phyloP scores from a whole-genome alignment of 2,888 invertebrate species.

The Drosophila picticornis region DNA sequence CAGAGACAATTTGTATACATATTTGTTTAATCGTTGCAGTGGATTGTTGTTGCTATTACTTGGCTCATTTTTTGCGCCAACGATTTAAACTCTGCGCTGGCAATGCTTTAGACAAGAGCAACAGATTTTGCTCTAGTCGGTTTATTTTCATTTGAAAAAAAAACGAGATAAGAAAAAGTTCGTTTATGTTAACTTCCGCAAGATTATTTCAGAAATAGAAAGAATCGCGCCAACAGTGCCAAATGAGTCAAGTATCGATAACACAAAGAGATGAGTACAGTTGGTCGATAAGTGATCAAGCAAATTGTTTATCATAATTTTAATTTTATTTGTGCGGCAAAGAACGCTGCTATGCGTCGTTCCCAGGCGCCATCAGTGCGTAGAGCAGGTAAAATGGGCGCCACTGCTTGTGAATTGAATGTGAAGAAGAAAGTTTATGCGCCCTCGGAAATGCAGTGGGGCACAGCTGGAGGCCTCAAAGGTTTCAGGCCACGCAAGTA shows the following conservation, averaged over 20 bases:
- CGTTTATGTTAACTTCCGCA: neutral
- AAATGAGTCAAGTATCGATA: constrained; percentile 7
- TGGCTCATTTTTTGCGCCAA: constrained; percentile 11
- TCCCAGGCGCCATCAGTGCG: constrained; percentile 65
- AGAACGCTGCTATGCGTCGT: constrained; percentile 38
- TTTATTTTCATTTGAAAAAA: neutral
- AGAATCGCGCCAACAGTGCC: neutral
- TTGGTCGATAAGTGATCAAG: neutral
- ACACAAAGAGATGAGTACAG: neutral
- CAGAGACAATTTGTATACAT: constrained; percentile 22
- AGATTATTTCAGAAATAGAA: neutral
- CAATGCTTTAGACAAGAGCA: neutral
- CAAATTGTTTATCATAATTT: neutral
- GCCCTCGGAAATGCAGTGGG: constrained; percentile 48
- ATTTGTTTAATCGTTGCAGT: neutral
- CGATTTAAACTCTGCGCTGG: constrained; percentile 12
- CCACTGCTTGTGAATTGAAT: neutral
- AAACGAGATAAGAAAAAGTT: neutral
- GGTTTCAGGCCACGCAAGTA: constrained; percentile 46
- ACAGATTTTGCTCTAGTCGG: constrained; percentile 4
- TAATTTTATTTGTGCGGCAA: neutral
- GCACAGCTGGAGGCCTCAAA: constrained; percentile 35
- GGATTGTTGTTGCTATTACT: neutral
- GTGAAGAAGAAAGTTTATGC: neutral
- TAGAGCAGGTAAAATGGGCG: constrained; percentile 35